Percentiles rank a stretch among this genome's conserved stretches.
These are phyloP conservation scores for Baronia brevicornis DNA, from an alignment of 2,888 invertebrate genomes.

Conservation along the genomic window DNA sequence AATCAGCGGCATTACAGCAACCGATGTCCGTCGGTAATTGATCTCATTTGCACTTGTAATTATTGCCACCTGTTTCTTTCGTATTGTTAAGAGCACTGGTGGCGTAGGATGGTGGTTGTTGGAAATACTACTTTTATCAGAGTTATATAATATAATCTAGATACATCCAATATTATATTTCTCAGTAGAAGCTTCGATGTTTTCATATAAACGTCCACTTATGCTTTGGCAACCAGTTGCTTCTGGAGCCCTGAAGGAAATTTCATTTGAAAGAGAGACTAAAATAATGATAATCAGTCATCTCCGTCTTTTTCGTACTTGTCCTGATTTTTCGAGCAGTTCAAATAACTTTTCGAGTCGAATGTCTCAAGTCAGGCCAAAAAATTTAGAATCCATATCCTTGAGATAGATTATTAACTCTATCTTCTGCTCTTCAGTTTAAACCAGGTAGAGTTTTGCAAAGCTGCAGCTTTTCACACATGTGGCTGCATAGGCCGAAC, in stretches of 20 bases:
- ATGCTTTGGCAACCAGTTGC: slow-evolving; percentile 23
- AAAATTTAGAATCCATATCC: slow-evolving; percentile 22
- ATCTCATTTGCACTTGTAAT: too few species aligned
- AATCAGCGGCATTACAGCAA: too few species aligned
- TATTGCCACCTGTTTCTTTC: too few species aligned
- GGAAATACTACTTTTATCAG: too few species aligned
- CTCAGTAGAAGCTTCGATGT: too few species aligned
- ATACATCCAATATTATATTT: too few species aligned
- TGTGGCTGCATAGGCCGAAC: slow-evolving; percentile 19
- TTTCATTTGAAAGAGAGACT: slow-evolving; percentile 18
- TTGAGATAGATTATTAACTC: slow-evolving; percentile 20
- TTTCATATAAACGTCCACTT: too few species aligned
- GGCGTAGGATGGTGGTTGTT: too few species aligned
- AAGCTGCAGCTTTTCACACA: slow-evolving; percentile 16
- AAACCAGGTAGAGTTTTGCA: slow-evolving; percentile 21
- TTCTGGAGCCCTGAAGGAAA: slow-evolving; percentile 23
- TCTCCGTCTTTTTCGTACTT: slow-evolving; percentile 18
- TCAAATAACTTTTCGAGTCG: slow-evolving; percentile 23
- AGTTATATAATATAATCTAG: too few species aligned
- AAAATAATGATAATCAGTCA: slow-evolving; percentile 18
- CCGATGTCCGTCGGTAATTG: too few species aligned
- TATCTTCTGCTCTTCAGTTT: slow-evolving; percentile 21
- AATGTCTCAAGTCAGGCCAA: slow-evolving; percentile 21
- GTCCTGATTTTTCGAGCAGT: slow-evolving; percentile 22
- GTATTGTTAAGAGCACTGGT: too few species aligned